Conservation (phyloP, 2,113 vertebrate species). For the Neolamprologus caudopunctatus region DNA sequence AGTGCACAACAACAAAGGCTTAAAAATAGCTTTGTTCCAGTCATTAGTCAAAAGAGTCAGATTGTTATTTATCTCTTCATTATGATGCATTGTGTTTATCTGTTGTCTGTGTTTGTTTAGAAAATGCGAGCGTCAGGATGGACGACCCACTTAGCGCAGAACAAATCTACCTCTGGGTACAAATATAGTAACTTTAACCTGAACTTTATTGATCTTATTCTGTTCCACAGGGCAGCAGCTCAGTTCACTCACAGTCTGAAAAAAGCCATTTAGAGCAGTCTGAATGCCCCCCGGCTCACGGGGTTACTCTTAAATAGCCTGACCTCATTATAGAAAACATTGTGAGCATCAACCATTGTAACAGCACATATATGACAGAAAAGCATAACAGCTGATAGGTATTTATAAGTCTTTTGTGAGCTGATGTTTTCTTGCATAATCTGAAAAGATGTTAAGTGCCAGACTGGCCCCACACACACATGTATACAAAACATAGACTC, state of each 20-base stretch:
- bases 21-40: neutral
- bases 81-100: neutral
- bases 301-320: neutral
- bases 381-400: neutral
- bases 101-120: neutral
- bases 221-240: neutral
- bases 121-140: neutral
- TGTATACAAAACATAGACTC: neutral
- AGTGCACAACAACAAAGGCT: neutral
- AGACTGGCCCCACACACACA: neutral
- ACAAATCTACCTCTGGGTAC: neutral
- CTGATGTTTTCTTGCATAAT: neutral
- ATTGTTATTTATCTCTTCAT: neutral
- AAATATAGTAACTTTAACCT: neutral
- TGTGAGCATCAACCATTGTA: neutral
- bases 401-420: neutral
- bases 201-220: neutral
- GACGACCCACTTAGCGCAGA: neutral
- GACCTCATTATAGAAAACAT: neutral
- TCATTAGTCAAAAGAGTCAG: neutral
- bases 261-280: neutral
- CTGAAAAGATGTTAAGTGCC: neutral
- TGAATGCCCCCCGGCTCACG: neutral
- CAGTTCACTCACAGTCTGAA: neutral
- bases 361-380: neutral